Evolutionary conservation across 1,140 invertebrate species (phyloP).

Genomic region (Ectropis grisescens): DNA sequence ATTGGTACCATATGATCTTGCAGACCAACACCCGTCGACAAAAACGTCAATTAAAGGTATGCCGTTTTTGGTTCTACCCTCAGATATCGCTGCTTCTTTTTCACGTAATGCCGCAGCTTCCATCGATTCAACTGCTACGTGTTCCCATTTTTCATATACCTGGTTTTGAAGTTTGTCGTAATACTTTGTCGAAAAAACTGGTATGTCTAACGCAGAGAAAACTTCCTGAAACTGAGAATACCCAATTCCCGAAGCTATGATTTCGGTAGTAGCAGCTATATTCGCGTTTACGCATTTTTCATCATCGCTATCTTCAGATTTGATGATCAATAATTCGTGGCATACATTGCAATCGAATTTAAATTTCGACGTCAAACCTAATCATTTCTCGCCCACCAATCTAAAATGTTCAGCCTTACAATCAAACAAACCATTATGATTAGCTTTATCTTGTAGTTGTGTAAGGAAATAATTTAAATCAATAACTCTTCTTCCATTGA

Average conservation of each 20-base stretch:
- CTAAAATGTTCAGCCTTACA: not conserved
- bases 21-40: too few relatives aligned
- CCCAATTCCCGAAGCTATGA: not conserved
- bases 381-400: not conserved
- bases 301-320: not conserved
- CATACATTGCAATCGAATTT: slow-evolving; percentile 1
- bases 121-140: slow-evolving; percentile 1
- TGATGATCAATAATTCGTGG: not conserved
- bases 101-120: too few relatives aligned
- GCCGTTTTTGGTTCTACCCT: too few relatives aligned
- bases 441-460: not conserved
- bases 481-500: not conserved
- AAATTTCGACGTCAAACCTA: not conserved
- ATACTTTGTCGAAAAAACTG: not conserved
- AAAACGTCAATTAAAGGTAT: too few relatives aligned
- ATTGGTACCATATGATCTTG: too few relatives aligned
- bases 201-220: not conserved
- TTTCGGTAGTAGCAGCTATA: slow-evolving; percentile 1
- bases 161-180: slow-evolving; percentile 1
- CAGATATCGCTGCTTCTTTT: too few relatives aligned
- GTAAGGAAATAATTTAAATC: not conserved
- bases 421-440: not conserved
- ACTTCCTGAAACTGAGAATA: slow-evolving; percentile 2
- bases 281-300: slow-evolving; percentile 1
- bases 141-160: slow-evolving; percentile 1